Evolutionary conservation across 2,797 vertebrate genomes (phyloP).

Genomic region (Discoglossus pictus): DNA sequence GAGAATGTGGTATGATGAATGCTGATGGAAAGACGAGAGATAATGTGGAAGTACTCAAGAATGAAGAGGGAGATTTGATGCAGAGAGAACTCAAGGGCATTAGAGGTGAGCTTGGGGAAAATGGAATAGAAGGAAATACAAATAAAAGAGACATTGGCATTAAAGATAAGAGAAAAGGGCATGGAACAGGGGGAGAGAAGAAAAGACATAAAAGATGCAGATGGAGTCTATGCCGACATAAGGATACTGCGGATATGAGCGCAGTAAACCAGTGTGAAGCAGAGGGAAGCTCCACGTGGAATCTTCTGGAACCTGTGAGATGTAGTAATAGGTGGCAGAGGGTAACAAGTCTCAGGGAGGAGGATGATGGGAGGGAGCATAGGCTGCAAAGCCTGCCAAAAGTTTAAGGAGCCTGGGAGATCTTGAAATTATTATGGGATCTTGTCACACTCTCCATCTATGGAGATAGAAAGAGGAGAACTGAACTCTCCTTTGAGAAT

Average conservation of each 20-base stretch:
- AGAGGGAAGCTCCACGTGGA: slow-evolving; percentile 26
- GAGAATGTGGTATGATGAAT: too few relatives aligned
- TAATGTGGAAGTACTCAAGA: too few relatives aligned
- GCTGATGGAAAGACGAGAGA: neutral
- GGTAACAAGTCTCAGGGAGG: neutral
- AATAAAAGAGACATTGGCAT: too few relatives aligned
- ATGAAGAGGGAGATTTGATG: too few relatives aligned
- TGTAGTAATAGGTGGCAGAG: neutral
- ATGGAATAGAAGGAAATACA: neutral
- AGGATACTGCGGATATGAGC: neutral
- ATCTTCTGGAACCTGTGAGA: slow-evolving; percentile 15
- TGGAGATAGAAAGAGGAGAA: neutral
- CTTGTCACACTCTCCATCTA: neutral
- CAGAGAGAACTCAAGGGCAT: too few relatives aligned
- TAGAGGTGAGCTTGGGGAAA: neutral
- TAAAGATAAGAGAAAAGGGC: too few relatives aligned
- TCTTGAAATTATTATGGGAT: too few relatives aligned
- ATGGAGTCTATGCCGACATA: neutral
- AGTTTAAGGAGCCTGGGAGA: slow-evolving; percentile 10
- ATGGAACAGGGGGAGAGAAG: neutral
- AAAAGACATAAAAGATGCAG: neutral
- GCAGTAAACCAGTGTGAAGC: neutral
- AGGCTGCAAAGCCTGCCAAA: neutral
- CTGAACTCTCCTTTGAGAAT: too few relatives aligned
- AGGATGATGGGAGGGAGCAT: neutral